These are phyloP conservation scores for Rhinolophus sinicus DNA, from an alignment of 2,113 vertebrate species.

Conservation along the genomic window DNA sequence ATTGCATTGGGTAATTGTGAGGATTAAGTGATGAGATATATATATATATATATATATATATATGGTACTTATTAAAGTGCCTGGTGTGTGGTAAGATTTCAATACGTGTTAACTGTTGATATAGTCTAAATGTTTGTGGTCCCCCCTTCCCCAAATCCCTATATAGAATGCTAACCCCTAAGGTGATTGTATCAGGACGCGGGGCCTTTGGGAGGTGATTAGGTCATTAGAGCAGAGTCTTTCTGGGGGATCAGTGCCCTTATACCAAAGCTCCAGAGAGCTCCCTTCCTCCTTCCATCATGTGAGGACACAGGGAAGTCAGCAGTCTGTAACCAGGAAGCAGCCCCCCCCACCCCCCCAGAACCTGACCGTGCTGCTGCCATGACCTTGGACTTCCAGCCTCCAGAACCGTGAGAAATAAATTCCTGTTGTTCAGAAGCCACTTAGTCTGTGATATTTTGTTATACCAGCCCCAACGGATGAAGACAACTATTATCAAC, in stretches of 20 bases:
- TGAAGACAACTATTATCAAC: neutral
- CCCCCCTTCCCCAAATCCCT: too few relatives aligned
- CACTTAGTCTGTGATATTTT: neutral
- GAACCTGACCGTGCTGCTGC: neutral
- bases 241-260: neutral
- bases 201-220: neutral
- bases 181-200: neutral
- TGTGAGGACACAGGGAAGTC: neutral
- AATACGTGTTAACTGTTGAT: neutral
- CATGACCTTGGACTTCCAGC: neutral
- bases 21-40: neutral
- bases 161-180: neutral
- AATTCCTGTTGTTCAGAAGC: too few relatives aligned
- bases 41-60: neutral
- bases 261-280: neutral
- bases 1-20: accelerated
- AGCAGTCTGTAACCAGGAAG: neutral
- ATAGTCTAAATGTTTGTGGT: neutral
- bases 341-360: too few relatives aligned
- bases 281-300: too few relatives aligned
- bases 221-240: neutral
- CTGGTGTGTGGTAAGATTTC: neutral
- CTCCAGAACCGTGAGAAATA: neutral
- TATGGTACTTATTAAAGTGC: neutral
- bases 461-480: neutral